Conservation (phyloP, 2,888 invertebrate species). For the Laothoe populi region DNA sequence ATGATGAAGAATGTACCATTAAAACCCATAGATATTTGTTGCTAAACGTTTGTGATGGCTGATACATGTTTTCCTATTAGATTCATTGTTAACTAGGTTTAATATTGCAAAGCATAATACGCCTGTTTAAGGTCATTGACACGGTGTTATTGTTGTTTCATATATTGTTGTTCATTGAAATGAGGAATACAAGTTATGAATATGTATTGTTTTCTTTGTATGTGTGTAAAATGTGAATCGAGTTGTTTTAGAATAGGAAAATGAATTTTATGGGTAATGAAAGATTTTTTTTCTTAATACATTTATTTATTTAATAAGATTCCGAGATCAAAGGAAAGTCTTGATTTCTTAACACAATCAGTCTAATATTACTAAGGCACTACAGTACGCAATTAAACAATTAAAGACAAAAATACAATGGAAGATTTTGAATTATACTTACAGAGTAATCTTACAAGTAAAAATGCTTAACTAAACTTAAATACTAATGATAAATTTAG, state of each 20-base stretch:
- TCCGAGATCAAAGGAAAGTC: slow-evolving; percentile 84
- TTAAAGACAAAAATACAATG: slow-evolving; percentile 27
- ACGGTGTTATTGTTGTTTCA: neutral
- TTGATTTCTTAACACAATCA: slow-evolving; percentile 75
- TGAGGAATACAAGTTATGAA: neutral
- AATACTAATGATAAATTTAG: slow-evolving; percentile 38
- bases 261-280: neutral
- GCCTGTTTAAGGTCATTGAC: neutral
- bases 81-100: too few relatives aligned
- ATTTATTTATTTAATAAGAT: slow-evolving; percentile 68
- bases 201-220: neutral
- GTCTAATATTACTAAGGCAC: slow-evolving; percentile 53
- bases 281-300: slow-evolving; percentile 41
- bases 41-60: too few relatives aligned
- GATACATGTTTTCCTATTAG: too few relatives aligned
- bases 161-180: neutral
- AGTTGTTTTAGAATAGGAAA: neutral
- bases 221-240: neutral
- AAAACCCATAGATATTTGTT: too few relatives aligned
- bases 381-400: slow-evolving; percentile 25
- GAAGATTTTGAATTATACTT: slow-evolving; percentile 23
- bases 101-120: neutral
- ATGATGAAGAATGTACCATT: too few relatives aligned
- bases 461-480: slow-evolving; percentile 27
- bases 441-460: neutral